Base-by-base conservation (phyloP, 2,797 vertebrate genomes). In the Oryzias dopingdopingensis region DNA sequence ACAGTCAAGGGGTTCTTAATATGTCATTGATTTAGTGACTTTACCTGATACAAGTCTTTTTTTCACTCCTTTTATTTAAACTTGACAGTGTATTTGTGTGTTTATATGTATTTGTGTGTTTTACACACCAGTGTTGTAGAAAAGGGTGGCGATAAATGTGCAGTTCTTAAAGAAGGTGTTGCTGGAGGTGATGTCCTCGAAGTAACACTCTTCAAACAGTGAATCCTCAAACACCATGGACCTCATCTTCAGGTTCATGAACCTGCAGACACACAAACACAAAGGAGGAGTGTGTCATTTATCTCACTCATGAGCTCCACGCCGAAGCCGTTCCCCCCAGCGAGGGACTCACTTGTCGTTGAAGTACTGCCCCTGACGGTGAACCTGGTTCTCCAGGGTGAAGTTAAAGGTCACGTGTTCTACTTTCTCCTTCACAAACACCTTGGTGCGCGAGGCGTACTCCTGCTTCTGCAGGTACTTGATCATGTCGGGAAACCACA, bases 401-500 rank as follows among this genome's bases (percentile, higher is more conserved):
- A 98, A 98, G 92, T 98, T 99, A 72, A 99, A 98, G 72, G 95
- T 98, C 80, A 98, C 92, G 1, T 98, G 95, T 22, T 95, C 92
- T 1, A 98, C 94, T 1, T 87, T 93, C 89, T 98, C 96, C n/a
- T 93, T 94, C 6, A 87, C 81, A 57, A 99, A 98, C 61, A 95
- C 83, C 76, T 94, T 99, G 13, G 96, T 97, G 76, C 95, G 94
- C 0, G 95, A 91, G 0, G 93, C 82, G 0, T 99, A 99, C 66
- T 98, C 96, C 32, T 95, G 93, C 81, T 92, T 88, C 85, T 98
- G 96, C 59, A 99, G 89, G 73, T 98, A 95, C 81, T 98, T 97
- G 76, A 99, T 99, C 96, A 98, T 98, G 88, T 99, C 97, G 0
- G 97, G 97, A 86, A 98, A 98, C 96, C 96, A 99, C 42, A 99